Conservation (phyloP, 2,113 vertebrate species). For the Semnornis frantzii region DNA sequence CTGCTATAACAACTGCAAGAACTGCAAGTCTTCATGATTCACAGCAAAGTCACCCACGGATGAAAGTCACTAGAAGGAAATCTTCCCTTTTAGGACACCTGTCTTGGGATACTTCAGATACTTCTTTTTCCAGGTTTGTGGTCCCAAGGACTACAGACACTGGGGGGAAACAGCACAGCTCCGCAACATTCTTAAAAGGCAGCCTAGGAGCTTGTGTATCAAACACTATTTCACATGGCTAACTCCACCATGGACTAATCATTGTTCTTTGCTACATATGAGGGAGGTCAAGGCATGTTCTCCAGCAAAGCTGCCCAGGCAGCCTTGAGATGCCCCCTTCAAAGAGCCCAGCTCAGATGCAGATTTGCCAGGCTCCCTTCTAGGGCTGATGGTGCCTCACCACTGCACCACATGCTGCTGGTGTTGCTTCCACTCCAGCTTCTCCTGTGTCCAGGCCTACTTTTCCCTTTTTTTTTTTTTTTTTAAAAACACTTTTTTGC, state of each 20-base stretch:
- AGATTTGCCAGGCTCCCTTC: neutral
- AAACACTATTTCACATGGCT: neutral
- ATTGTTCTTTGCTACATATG: neutral
- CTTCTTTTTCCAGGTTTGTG: neutral
- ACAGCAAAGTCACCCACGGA: neutral
- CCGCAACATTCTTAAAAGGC: neutral
- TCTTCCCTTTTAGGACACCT: neutral
- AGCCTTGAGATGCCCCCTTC: neutral
- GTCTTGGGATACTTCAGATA: neutral
- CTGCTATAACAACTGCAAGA: neutral
- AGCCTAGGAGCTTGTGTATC: neutral
- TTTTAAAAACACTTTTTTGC: neutral
- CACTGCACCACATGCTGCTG: rapidly evolving
- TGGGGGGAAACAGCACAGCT: neutral
- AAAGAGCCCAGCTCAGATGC: neutral
- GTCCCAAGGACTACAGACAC: neutral
- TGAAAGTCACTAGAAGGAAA: neutral
- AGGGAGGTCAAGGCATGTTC: rapidly evolving
- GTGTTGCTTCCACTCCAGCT: neutral
- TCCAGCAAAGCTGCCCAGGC: neutral
- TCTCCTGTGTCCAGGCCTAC: neutral
- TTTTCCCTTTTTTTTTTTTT: neutral
- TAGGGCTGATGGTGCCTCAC: neutral
- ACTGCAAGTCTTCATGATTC: rapidly evolving
- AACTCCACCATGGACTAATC: neutral